These are phyloP conservation scores for Sardinella longiceps DNA, from an alignment of 2,797 vertebrate genomes.

Conservation along the genomic window DNA sequence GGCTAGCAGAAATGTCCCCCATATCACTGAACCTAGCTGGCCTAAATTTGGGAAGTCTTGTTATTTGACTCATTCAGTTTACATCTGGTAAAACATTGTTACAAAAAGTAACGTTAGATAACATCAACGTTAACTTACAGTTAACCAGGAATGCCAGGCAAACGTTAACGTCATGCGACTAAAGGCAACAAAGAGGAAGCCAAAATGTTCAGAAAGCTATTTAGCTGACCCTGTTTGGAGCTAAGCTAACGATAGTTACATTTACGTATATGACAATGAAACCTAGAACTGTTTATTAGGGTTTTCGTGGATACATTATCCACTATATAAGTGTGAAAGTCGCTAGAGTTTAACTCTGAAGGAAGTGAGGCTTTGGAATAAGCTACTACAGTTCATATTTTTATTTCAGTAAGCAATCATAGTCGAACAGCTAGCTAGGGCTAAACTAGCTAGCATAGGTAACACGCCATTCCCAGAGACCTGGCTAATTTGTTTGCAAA, in stretches of 20 bases:
- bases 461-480: neutral
- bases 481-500: slow-evolving; percentile 1
- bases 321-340: neutral
- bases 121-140: no score
- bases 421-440: neutral
- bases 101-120: no score
- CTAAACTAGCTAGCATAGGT: neutral
- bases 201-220: neutral
- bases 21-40: neutral
- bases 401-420: neutral
- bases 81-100: no score
- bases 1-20: neutral
- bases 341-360: neutral
- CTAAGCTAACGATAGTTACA: neutral
- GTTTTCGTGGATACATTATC: neutral
- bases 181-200: slow-evolving; percentile 10
- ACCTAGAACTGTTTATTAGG: neutral
- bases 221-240: neutral
- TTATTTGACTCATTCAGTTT: neutral
- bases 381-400: neutral
- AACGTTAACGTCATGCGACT: neutral
- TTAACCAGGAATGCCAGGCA: neutral
- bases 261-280: neutral
- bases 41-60: neutral
- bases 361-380: neutral